phyloP scores from a whole-genome alignment of 2,888 invertebrate genomes.

The Gymnoscelis rufifasciata region DNA sequence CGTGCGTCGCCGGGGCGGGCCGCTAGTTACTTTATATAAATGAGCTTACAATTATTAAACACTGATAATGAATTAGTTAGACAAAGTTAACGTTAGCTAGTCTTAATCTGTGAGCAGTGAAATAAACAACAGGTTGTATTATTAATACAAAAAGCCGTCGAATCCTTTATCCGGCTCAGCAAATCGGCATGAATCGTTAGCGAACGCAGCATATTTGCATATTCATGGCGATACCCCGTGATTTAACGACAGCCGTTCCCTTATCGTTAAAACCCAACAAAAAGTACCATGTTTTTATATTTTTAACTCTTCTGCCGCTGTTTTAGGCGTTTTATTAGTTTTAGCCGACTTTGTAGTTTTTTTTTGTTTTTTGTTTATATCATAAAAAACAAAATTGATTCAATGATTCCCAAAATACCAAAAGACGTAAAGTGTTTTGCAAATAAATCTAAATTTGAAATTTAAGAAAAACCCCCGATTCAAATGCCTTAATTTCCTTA shows the following conservation, averaged over 20 bases:
- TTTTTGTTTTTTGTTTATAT: too few relatives aligned
- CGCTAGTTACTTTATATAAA: too few relatives aligned
- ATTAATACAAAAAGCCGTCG: slow-evolving; percentile 35
- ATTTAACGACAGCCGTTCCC: slow-evolving; percentile 53
- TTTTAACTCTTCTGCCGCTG: slow-evolving; percentile 3
- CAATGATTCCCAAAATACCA: too few relatives aligned
- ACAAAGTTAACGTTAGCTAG: too few relatives aligned
- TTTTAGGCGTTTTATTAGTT: background rate
- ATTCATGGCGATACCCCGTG: slow-evolving; percentile 57
- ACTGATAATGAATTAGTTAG: too few relatives aligned
- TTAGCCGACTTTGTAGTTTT: background rate
- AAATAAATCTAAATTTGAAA: too few relatives aligned
- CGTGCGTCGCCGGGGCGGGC: too few relatives aligned
- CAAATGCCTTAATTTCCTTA: too few relatives aligned
- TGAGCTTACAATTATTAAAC: too few relatives aligned
- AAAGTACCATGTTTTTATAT: slow-evolving; percentile 53
- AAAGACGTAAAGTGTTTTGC: too few relatives aligned
- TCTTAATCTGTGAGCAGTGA: background rate
- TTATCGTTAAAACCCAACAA: slow-evolving; percentile 52
- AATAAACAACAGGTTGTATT: slow-evolving; percentile 40
- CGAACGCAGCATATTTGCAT: slow-evolving; percentile 56
- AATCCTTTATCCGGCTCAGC: slow-evolving; percentile 42
- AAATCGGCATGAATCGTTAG: slow-evolving; percentile 53
- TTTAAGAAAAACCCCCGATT: too few relatives aligned
- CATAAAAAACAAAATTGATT: too few relatives aligned